Percentiles rank a stretch among this genome's conserved stretches.
Evolutionary conservation across 2,113 vertebrate species (phyloP).

Genomic region (Alouatta palliata): DNA sequence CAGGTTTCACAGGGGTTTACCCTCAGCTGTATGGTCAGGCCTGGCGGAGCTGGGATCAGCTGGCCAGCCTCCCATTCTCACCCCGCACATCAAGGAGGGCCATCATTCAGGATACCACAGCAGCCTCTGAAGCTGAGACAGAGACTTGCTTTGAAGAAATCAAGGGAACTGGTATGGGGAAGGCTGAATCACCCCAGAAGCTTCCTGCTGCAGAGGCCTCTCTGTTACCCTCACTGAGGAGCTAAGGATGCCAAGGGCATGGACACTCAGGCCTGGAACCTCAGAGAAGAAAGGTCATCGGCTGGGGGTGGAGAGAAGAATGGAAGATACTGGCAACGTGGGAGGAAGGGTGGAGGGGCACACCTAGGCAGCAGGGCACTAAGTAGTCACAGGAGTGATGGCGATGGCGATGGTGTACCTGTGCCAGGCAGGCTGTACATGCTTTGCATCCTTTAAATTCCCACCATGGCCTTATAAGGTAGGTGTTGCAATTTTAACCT

Average conservation of each 20-base stretch:
- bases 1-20: not conserved
- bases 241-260: not conserved
- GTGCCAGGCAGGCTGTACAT: not conserved
- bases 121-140: not conserved
- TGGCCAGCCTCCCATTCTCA: not conserved
- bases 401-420: not conserved
- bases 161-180: not conserved
- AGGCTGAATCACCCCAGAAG: not conserved
- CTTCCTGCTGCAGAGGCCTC: not conserved
- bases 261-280: not conserved
- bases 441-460: not conserved
- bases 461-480: not conserved
- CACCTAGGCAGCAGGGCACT: not conserved
- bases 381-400: not conserved
- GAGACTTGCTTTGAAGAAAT: not conserved
- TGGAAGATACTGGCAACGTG: not conserved
- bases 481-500: not conserved
- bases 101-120: not conserved
- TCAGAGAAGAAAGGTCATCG: not conserved
- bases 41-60: not conserved
- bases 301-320: not conserved
- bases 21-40: not conserved
- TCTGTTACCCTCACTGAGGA: not conserved
- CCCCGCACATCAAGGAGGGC: not conserved
- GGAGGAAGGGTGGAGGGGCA: not conserved